These are phyloP conservation scores for Allolobophora icterica DNA, from an alignment of 2,888 invertebrate species.

Conservation along the genomic window DNA sequence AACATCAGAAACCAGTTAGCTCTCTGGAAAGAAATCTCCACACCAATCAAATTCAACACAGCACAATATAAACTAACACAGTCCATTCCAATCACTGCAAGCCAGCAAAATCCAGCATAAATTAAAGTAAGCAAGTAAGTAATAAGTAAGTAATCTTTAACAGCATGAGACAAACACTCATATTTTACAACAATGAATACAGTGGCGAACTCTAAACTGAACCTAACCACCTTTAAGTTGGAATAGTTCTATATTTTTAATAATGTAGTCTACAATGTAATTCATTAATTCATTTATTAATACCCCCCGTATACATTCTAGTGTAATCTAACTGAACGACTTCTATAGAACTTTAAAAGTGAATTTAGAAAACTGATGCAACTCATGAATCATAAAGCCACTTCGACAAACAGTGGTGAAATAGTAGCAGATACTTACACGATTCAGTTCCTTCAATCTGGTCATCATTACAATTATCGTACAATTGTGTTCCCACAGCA, in stretches of 20 bases:
- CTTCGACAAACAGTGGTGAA: not conserved
- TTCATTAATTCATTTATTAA: not conserved
- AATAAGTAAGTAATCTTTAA: too few species aligned
- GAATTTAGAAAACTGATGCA: not conserved
- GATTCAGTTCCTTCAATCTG: constrained; percentile 26
- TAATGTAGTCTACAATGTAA: not conserved
- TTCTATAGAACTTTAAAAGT: not conserved
- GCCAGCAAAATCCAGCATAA: not conserved
- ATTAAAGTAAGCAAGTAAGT: not conserved
- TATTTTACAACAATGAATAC: too few species aligned
- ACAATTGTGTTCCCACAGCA: constrained; percentile 99
- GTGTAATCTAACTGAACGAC: not conserved
- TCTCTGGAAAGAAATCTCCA: not conserved
- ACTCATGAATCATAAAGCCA: not conserved
- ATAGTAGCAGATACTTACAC: not conserved
- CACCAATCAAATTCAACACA: not conserved
- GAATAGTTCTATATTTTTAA: not conserved
- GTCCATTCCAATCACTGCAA: not conserved
- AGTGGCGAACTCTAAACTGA: not conserved
- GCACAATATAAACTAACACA: not conserved
- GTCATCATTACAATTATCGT: constrained; percentile 88
- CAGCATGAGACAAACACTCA: too few species aligned
- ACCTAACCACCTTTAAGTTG: not conserved
- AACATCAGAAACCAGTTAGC: not conserved
- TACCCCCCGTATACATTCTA: too few species aligned